A percentile compares a stretch with the other conserved stretches of the same genome.
Evolutionary conservation across 2,113 vertebrate species (phyloP).

Genomic region (Odocoileus virginianus): DNA sequence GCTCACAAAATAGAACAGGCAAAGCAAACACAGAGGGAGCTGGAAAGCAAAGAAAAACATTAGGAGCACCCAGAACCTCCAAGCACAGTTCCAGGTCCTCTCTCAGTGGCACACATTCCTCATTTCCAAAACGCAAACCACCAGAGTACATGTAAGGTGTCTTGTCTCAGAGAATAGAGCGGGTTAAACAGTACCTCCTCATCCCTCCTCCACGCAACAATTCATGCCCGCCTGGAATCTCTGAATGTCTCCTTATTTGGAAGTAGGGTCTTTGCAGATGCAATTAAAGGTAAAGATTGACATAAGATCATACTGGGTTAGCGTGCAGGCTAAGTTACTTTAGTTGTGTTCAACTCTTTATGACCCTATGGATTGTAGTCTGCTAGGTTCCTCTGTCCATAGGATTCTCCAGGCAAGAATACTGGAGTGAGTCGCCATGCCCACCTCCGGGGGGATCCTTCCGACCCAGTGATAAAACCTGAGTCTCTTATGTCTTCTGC

Average conservation of each 20-base stretch:
- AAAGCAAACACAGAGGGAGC: neutral
- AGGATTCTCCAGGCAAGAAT: neutral
- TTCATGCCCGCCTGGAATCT: neutral
- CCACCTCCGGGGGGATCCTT: neutral
- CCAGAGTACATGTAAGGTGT: neutral
- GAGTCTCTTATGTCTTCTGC: neutral
- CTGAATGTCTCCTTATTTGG: neutral
- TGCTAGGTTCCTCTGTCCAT: neutral
- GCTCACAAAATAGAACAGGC: neutral
- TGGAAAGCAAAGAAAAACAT: neutral
- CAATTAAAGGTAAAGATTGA: neutral
- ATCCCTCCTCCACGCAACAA: neutral
- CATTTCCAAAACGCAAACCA: neutral
- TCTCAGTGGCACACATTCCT: neutral
- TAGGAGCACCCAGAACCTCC: neutral
- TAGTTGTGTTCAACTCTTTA: neutral
- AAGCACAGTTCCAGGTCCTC: neutral
- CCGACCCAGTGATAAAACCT: neutral
- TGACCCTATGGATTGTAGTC: neutral
- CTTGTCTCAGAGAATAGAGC: neutral
- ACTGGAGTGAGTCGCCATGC: neutral
- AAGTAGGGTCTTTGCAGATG: neutral
- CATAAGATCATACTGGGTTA: neutral
- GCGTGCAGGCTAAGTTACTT: neutral
- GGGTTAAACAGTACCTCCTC: neutral